Conservation (phyloP, 1,140 invertebrate species). For the Leptonema lineaticorne region DNA sequence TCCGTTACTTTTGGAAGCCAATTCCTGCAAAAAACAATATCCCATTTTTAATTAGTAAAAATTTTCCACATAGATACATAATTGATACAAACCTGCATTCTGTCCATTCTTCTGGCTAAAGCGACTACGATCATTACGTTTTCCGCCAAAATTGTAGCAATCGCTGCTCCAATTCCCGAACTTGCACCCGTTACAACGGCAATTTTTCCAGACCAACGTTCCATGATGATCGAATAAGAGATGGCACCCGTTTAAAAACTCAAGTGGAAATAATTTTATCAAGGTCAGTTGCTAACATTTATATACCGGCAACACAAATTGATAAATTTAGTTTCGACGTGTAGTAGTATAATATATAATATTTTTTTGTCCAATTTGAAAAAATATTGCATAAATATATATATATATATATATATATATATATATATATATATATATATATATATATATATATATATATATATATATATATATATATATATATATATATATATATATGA, state of each 20-base stretch:
- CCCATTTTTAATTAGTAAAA: too few relatives aligned
- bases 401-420: background rate
- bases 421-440: background rate
- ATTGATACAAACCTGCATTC: slow-evolving; percentile 55
- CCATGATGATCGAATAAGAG: too few relatives aligned
- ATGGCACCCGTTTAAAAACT: too few relatives aligned
- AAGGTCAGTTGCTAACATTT: too few relatives aligned
- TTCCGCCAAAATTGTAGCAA: slow-evolving; percentile 57
- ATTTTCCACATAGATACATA: too few relatives aligned
- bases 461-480: background rate
- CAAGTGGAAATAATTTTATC: too few relatives aligned
- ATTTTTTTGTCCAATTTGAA: background rate
- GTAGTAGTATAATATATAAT: too few relatives aligned
- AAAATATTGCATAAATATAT: background rate
- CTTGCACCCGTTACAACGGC: slow-evolving; percentile 75
- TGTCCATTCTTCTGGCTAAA: slow-evolving; percentile 63
- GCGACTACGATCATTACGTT: slow-evolving; percentile 69
- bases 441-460: background rate
- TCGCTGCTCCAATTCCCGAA: slow-evolving; percentile 66
- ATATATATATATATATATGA: background rate
- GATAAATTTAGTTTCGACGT: too few relatives aligned
- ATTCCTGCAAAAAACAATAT: background rate
- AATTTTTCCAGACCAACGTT: slow-evolving; percentile 64
- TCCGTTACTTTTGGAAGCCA: slow-evolving; percentile 37
- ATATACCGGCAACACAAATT: too few relatives aligned